Conservation (phyloP, 1,140 invertebrate species). For the Matsumurasca onukii region DNA sequence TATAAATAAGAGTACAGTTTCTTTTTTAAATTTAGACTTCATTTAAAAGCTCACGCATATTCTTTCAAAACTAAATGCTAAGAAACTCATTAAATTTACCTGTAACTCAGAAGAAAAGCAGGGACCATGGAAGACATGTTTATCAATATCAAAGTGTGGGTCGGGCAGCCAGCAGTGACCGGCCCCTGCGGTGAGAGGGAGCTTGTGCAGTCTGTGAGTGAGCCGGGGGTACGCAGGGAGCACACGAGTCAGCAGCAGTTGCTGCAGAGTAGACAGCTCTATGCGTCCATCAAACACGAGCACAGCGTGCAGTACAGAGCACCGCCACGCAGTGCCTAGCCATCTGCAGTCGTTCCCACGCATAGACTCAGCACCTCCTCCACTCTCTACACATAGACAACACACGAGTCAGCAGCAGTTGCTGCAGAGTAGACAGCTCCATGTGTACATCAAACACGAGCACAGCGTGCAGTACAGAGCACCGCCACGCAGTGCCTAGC, state of each 20-base stretch:
- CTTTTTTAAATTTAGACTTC: no score
- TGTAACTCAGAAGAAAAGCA: conserved; percentile 40
- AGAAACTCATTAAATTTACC: not conserved
- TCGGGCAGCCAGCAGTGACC: conserved; percentile 56
- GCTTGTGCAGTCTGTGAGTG: conserved; percentile 48
- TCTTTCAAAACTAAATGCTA: not conserved
- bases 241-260: conserved; percentile 51
- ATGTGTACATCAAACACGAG: conserved; percentile 53
- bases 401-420: conserved; percentile 47
- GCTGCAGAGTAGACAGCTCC: conserved; percentile 48
- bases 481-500: conserved; percentile 48
- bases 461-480: conserved; percentile 53
- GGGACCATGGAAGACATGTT: conserved; percentile 54
- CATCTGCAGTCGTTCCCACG: conserved; percentile 50
- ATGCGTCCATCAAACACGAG: conserved; percentile 54
- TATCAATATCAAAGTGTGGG: conserved; percentile 53
- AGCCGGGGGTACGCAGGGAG: conserved; percentile 55
- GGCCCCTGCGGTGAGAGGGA: conserved; percentile 46
- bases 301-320: conserved; percentile 53
- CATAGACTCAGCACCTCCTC: conserved; percentile 42
- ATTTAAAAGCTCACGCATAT: no score
- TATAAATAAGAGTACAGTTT: no score
- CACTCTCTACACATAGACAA: conserved; percentile 7
- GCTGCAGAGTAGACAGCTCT: conserved; percentile 49
- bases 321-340: conserved; percentile 48